Evolutionary conservation across 2,888 invertebrate genomes (phyloP).

Genomic region (Mythimna pallens): DNA sequence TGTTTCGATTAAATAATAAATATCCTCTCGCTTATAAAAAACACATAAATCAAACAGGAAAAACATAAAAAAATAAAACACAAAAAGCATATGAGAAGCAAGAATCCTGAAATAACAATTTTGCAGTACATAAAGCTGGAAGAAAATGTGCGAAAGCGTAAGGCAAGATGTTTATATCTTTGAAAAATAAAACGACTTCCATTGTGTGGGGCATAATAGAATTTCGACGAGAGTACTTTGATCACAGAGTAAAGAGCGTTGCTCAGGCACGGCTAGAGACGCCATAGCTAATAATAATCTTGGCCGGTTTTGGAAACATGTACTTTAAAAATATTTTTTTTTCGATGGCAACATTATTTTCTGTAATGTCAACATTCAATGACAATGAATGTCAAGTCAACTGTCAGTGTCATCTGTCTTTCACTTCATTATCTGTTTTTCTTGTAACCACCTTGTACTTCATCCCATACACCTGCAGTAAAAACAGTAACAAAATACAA

Average conservation of each 20-base stretch:
- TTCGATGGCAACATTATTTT: no score
- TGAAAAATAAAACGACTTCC: conserved; percentile 57
- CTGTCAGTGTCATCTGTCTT: no score
- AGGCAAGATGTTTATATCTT: conserved; percentile 53
- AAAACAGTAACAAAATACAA: no score
- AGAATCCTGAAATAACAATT: conserved; percentile 56
- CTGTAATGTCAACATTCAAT: no score
- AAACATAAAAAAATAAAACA: background rate
- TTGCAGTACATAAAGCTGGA: conserved; percentile 52
- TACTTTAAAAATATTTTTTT: no score
- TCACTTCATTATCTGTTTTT: no score
- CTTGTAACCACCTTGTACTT: no score
- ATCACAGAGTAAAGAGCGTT: background rate
- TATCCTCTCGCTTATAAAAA: background rate
- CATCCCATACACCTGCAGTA: no score
- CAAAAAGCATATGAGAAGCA: conserved; percentile 17
- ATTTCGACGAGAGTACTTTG: conserved; percentile 45
- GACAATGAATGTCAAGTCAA: no score
- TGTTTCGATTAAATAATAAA: background rate
- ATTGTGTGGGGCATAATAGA: conserved; percentile 63
- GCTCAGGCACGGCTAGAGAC: background rate
- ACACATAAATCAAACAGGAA: background rate
- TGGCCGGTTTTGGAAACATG: background rate
- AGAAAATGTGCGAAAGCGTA: conserved; percentile 36
- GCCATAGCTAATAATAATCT: background rate